These are phyloP conservation scores for Aurelia sp. DNA, from an alignment of 30 jellyfish, hydroid and myxozoan genomes.

Conservation along the genomic window DNA sequence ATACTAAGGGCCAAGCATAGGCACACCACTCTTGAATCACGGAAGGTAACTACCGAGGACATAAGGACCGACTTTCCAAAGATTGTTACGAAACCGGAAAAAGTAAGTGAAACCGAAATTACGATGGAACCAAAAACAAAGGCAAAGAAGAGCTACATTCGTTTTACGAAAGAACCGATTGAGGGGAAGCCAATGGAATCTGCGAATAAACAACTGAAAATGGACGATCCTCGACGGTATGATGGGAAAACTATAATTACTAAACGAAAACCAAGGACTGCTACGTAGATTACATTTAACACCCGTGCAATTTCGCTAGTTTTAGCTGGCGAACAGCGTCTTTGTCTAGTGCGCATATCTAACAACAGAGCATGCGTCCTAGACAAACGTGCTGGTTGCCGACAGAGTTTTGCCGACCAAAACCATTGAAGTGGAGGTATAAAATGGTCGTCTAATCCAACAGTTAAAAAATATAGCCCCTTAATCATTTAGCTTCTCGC, in stretches of 20 bases:
- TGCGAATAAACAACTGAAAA: conserved; percentile 47
- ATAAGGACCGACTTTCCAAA: neutral
- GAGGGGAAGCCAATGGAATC: conserved; percentile 41
- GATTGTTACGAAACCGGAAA: too few species aligned
- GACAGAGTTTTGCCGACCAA: too few species aligned
- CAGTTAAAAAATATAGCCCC: too few species aligned
- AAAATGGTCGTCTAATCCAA: too few species aligned
- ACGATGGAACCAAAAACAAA: neutral
- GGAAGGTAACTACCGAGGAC: neutral
- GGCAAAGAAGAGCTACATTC: neutral
- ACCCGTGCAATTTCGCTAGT: too few species aligned
- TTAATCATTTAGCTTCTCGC: too few species aligned
- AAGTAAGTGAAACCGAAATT: neutral
- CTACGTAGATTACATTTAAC: neutral
- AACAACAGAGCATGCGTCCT: too few species aligned
- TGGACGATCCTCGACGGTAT: conserved; percentile 51
- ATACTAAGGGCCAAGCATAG: neutral
- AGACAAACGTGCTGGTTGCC: too few species aligned
- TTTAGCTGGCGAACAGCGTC: too few species aligned
- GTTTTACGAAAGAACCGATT: neutral
- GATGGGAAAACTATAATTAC: conserved; percentile 59
- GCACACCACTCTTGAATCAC: neutral
- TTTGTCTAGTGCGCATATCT: too few species aligned
- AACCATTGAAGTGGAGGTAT: too few species aligned
- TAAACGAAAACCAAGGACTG: neutral